Percentiles rank a stretch among this genome's conserved stretches.
Conservation (phyloP, 2,888 invertebrate species). For the Hecatera dysodea region DNA sequence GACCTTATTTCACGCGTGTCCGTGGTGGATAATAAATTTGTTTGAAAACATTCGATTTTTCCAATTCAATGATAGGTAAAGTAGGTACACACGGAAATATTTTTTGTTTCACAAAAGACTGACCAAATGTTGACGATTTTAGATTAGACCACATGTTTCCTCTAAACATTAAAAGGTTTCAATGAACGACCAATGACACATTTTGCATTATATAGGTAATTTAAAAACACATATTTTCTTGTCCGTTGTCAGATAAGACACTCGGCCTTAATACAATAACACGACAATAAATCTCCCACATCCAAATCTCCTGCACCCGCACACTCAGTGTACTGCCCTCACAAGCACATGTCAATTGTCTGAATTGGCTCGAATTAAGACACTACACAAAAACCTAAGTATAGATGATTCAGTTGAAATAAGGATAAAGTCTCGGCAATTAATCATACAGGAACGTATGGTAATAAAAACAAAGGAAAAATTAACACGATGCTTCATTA, state of each 20-base stretch:
- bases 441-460: constrained; percentile 17
- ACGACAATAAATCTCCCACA: constrained; percentile 54
- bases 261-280: constrained; percentile 27
- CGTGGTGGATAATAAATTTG: too few relatives aligned
- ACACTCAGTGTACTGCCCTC: constrained; percentile 61
- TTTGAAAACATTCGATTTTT: too few relatives aligned
- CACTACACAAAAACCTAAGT: constrained; percentile 70
- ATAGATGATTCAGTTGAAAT: constrained; percentile 71
- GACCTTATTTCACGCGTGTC: too few relatives aligned
- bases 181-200: neutral
- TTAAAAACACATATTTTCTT: neutral
- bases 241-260: neutral
- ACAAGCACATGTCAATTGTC: constrained; percentile 81
- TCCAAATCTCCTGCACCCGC: constrained; percentile 55
- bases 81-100: too few relatives aligned
- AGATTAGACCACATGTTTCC: too few relatives aligned
- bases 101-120: too few relatives aligned
- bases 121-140: too few relatives aligned
- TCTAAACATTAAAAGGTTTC: too few relatives aligned
- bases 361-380: constrained; percentile 86
- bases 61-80: too few relatives aligned
- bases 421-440: constrained; percentile 74
- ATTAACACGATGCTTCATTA: constrained; percentile 11
- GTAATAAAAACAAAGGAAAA: constrained; percentile 39
- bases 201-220: neutral